Percentiles rank a stretch among this genome's conserved stretches.
phyloP scores from a whole-genome alignment of 2,113 vertebrate genomes.

The Alligator sinensis region DNA sequence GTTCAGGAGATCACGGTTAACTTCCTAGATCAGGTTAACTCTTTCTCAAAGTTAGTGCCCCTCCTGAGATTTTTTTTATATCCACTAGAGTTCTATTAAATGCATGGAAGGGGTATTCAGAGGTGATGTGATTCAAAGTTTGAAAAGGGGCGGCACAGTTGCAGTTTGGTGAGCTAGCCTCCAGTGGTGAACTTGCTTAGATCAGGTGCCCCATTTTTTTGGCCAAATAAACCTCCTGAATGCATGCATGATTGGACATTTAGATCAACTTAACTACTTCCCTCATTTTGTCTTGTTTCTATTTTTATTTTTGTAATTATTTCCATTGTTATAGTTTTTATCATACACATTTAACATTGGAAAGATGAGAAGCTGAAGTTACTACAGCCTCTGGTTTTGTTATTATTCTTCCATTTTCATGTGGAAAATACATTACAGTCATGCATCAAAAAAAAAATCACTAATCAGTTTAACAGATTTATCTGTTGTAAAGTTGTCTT shows the following conservation, averaged over 20 bases:
- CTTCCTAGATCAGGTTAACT: background rate
- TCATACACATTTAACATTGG: background rate
- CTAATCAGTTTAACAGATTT: background rate
- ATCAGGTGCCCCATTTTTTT: no score
- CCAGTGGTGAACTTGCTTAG: no score
- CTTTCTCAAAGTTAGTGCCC: background rate
- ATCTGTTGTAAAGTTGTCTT: background rate
- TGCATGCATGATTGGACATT: no score
- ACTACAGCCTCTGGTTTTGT: background rate
- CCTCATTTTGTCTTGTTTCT: rapidly evolving
- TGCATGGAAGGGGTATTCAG: no score
- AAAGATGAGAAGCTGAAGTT: background rate
- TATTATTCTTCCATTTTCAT: background rate
- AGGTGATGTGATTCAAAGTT: no score
- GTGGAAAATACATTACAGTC: background rate
- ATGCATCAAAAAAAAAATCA: background rate
- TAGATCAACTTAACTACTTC: background rate
- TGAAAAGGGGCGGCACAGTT: no score
- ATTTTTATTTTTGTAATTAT: no score
- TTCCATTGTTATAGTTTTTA: background rate
- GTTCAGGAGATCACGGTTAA: background rate
- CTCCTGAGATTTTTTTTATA: background rate
- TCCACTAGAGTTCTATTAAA: no score
- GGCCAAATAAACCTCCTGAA: no score
- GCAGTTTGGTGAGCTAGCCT: no score